A percentile compares a stretch with the other conserved stretches of the same genome.
Conservation (phyloP, 2,797 vertebrate genomes). For the Ammospiza maritima region DNA sequence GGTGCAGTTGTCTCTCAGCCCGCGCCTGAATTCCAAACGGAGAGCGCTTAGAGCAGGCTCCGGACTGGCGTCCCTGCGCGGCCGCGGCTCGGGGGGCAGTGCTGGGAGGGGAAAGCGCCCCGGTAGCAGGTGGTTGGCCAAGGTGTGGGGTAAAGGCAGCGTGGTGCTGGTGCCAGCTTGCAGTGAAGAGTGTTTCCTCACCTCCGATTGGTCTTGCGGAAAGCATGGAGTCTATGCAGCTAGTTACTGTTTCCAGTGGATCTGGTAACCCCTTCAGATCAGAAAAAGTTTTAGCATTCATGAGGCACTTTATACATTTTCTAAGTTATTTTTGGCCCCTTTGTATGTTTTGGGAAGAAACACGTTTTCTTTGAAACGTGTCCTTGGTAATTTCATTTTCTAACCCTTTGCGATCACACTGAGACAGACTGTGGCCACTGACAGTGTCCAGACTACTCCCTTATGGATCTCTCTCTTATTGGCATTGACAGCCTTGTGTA, state of each 20-base stretch:
- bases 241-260: background rate
- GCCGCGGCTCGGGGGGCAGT: background rate
- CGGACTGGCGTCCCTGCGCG: background rate
- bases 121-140: background rate
- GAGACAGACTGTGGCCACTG: background rate
- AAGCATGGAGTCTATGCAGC: rapidly evolving
- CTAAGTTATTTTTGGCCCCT: background rate
- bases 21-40: background rate
- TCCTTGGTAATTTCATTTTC: background rate
- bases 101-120: background rate
- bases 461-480: background rate
- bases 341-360: background rate
- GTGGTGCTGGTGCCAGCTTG: rapidly evolving
- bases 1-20: background rate
- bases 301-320: background rate
- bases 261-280: background rate
- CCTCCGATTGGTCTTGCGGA: background rate
- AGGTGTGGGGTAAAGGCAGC: too few species aligned
- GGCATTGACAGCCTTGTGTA: background rate
- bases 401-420: background rate
- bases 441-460: rapidly evolving
- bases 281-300: rapidly evolving
- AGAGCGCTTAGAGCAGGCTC: rapidly evolving
- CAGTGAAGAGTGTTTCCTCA: rapidly evolving
- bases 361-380: background rate